These are phyloP conservation scores for Misgurnus anguillicaudatus DNA, from an alignment of 2,113 vertebrate species.

Conservation along the genomic window DNA sequence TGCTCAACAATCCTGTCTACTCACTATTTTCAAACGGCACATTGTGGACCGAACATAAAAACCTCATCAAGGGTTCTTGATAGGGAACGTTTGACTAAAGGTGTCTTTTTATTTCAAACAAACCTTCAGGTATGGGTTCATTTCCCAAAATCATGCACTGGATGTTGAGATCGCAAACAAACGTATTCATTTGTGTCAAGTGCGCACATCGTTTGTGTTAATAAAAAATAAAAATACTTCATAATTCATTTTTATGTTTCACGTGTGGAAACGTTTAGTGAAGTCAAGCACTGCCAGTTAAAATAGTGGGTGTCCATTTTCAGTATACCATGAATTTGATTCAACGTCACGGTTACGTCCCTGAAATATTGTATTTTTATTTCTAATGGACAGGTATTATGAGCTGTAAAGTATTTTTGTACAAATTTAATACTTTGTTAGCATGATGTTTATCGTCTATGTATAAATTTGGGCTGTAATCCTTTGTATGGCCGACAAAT, in stretches of 20 bases:
- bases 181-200: slow-evolving; percentile 24
- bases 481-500: slow-evolving; percentile 90
- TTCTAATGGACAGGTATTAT: slow-evolving; percentile 97
- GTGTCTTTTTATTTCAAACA: slow-evolving; percentile 32
- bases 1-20: slow-evolving; percentile 51
- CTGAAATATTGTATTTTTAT: slow-evolving; percentile 98
- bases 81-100: slow-evolving; percentile 11
- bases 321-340: slow-evolving; percentile 68
- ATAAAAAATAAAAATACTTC: background rate
- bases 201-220: background rate
- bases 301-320: slow-evolving; percentile 71
- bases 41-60: slow-evolving; percentile 28
- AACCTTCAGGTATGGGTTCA: slow-evolving; percentile 51
- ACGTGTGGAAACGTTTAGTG: slow-evolving; percentile 49
- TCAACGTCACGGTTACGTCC: slow-evolving; percentile 82
- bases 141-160: slow-evolving; percentile 52
- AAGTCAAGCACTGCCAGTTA: slow-evolving; percentile 86
- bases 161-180: slow-evolving; percentile 34
- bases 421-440: slow-evolving; percentile 99
- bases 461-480: slow-evolving; percentile 91
- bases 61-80: slow-evolving; percentile 36
- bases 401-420: slow-evolving; percentile 99
- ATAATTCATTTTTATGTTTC: slow-evolving; percentile 41
- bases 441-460: slow-evolving; percentile 99
- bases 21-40: slow-evolving; percentile 56